phyloP scores from a whole-genome alignment of 2,113 vertebrate species.

The Diadophis punctatus region DNA sequence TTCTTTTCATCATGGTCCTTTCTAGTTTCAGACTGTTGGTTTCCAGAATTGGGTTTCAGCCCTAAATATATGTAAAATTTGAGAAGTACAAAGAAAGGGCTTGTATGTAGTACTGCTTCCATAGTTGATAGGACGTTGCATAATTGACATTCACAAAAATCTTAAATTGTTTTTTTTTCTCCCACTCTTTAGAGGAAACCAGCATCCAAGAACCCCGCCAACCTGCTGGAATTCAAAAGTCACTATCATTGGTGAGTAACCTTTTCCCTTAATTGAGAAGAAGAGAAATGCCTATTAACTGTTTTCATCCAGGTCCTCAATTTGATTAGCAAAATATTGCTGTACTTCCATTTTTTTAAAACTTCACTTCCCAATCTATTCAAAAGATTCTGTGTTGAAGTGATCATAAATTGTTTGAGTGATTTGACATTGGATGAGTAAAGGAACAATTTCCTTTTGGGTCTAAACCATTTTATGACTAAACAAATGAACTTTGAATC shows the following conservation, averaged over 20 bases:
- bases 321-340: neutral
- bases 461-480: neutral
- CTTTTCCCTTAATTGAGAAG: neutral
- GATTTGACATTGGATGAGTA: neutral
- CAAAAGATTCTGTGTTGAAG: neutral
- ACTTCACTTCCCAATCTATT: neutral
- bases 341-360: neutral
- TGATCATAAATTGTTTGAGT: neutral
- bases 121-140: neutral
- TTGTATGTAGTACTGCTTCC: neutral
- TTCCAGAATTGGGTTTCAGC: neutral
- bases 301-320: neutral
- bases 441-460: neutral
- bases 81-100: neutral
- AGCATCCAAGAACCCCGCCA: conserved; percentile 68
- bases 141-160: neutral
- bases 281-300: neutral
- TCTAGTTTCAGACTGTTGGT: neutral
- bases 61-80: neutral
- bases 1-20: neutral
- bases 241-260: conserved; percentile 67
- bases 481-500: neutral
- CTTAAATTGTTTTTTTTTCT: neutral
- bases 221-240: conserved; percentile 61
- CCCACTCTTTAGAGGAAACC: conserved; percentile 62